phyloP scores from a whole-genome alignment of 1,140 invertebrate species.

The Drosophila aff. region DNA sequence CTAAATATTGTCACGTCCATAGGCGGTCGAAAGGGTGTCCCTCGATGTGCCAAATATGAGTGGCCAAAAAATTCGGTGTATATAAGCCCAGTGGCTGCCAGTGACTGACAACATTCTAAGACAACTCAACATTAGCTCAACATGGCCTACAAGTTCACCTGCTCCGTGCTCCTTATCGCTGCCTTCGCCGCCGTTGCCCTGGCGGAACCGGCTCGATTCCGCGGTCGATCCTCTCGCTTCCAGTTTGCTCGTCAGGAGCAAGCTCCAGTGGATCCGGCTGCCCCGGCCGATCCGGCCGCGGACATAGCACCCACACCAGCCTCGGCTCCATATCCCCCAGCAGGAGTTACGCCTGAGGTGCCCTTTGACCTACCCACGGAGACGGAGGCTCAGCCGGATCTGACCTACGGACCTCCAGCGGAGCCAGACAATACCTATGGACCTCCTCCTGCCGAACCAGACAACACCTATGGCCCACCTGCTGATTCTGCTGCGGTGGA shows the following conservation, averaged over 20 bases:
- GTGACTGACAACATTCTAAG: slow-evolving; percentile 69
- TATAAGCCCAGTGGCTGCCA: slow-evolving; percentile 41
- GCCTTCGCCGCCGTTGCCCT: slow-evolving; percentile 34
- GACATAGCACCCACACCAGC: slow-evolving; percentile 59
- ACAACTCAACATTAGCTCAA: slow-evolving; percentile 51
- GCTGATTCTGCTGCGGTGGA: slow-evolving; percentile 42
- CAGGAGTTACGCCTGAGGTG: slow-evolving; percentile 72
- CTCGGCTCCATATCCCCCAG: slow-evolving; percentile 72
- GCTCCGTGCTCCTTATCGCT: slow-evolving; percentile 59
- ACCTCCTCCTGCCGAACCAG: slow-evolving; percentile 61
- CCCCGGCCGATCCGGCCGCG: slow-evolving; percentile 31
- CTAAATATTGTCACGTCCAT: slow-evolving; percentile 76
- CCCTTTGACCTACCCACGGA: slow-evolving; percentile 77
- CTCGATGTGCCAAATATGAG: slow-evolving; percentile 64
- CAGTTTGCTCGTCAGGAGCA: slow-evolving; percentile 67
- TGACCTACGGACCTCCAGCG: slow-evolving; percentile 68
- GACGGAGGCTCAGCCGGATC: slow-evolving; percentile 74
- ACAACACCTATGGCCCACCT: slow-evolving; percentile 73
- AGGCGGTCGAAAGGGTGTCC: slow-evolving; percentile 59
- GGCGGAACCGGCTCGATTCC: slow-evolving; percentile 55
- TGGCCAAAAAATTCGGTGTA: slow-evolving; percentile 50
- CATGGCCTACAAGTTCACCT: slow-evolving; percentile 72
- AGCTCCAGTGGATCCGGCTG: slow-evolving; percentile 41
- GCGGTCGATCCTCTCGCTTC: slow-evolving; percentile 57
- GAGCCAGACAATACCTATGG: slow-evolving; percentile 65